phyloP scores from a whole-genome alignment of 2,888 invertebrate genomes.

The Saturnia japonica region DNA sequence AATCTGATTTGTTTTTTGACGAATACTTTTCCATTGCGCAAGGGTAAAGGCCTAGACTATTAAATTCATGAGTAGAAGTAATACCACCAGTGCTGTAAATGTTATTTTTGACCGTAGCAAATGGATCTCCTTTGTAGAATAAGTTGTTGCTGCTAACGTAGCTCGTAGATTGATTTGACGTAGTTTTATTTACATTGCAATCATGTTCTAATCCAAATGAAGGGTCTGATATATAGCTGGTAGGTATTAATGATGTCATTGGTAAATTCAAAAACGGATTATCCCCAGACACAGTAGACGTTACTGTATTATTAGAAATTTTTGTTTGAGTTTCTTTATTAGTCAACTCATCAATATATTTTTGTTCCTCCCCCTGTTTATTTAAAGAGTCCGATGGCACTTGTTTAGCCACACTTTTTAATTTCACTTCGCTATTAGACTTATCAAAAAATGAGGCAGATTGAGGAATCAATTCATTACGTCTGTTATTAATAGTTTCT shows the following conservation, averaged over 20 bases:
- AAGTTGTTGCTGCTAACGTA: conserved; percentile 61
- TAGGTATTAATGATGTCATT: conserved; percentile 63
- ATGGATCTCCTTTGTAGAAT: conserved; percentile 73
- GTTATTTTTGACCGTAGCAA: conserved; percentile 64
- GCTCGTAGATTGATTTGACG: conserved; percentile 53
- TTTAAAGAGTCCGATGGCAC: conserved; percentile 33
- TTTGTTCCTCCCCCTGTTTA: conserved; percentile 53
- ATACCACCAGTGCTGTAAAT: conserved; percentile 76
- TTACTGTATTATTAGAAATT: conserved; percentile 38
- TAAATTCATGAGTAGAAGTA: conserved; percentile 71
- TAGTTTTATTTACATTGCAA: conserved; percentile 63
- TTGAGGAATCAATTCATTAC: conserved; percentile 47
- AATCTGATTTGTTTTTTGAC: conserved; percentile 70
- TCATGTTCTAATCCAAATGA: conserved; percentile 70
- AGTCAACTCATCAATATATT: conserved; percentile 46
- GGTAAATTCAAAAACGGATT: conserved; percentile 71
- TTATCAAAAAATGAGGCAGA: conserved; percentile 54
- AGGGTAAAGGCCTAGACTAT: conserved; percentile 71
- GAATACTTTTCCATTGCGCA: conserved; percentile 77
- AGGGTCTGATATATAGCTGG: conserved; percentile 59
- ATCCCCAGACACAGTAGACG: conserved; percentile 52
- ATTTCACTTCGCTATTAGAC: conserved; percentile 43
- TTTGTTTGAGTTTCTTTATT: conserved; percentile 50
- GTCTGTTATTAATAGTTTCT: conserved; percentile 43
- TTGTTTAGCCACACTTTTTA: conserved; percentile 40